A percentile compares a stretch with the other conserved stretches of the same genome.
These are phyloP conservation scores for Melanostigma gelatinosum DNA, from an alignment of 2,113 vertebrate species.

Conservation along the genomic window DNA sequence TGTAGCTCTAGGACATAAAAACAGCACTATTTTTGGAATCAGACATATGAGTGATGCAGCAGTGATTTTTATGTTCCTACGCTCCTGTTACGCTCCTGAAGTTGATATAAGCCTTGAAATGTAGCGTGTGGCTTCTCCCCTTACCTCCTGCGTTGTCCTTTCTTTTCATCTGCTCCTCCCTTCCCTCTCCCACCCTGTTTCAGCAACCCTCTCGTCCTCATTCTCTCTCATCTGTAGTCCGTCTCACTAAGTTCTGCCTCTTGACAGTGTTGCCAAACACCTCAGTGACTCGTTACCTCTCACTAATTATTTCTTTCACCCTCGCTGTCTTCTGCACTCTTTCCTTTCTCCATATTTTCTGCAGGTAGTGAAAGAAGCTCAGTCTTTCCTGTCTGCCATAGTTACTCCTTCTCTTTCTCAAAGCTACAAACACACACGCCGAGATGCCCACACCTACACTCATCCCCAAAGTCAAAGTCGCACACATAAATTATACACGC, in stretches of 20 bases:
- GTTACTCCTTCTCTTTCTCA: slow-evolving; percentile 11
- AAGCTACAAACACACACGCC: slow-evolving; percentile 13
- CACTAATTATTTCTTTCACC: background rate
- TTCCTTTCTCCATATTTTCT: background rate
- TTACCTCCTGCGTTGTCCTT: background rate
- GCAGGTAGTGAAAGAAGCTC: slow-evolving; percentile 9
- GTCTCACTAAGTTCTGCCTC: background rate
- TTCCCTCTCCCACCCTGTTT: slow-evolving; percentile 11
- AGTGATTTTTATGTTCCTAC: slow-evolving; percentile 32
- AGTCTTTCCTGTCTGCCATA: background rate
- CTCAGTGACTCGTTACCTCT: slow-evolving; percentile 17
- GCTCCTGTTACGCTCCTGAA: no score
- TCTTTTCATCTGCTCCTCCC: background rate
- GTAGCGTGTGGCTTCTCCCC: background rate
- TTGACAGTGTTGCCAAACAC: slow-evolving; percentile 23
- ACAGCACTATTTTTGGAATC: slow-evolving; percentile 30
- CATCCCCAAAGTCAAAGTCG: slow-evolving; percentile 17
- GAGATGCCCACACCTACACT: background rate
- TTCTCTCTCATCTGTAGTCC: slow-evolving; percentile 13
- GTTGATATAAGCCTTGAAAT: slow-evolving; percentile 27
- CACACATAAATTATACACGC: background rate
- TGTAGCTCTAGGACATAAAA: slow-evolving; percentile 9
- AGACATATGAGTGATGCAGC: slow-evolving; percentile 24
- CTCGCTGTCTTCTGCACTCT: background rate
- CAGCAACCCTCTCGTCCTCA: background rate